Evolutionary conservation across 2,797 vertebrate genomes (phyloP), one percentile per base, ranked within the genome.

Genomic region (Epinephelus awoara): DNA sequence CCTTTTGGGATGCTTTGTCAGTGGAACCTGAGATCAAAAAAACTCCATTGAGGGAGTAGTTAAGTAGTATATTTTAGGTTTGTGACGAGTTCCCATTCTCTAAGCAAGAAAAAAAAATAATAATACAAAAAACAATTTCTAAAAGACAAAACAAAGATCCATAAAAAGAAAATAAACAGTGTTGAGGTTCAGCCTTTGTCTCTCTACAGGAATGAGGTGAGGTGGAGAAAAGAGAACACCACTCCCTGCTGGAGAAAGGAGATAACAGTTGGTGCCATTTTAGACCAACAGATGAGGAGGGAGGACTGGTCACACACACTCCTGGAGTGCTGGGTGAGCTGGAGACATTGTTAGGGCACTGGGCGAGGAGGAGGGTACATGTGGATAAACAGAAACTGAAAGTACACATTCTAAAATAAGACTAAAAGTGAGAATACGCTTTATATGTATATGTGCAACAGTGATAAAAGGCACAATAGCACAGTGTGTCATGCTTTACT

Each of bases 21-120:
- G 94, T 94, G 94, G 92, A 96, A 96, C 95, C 95, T 96, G 95
- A 96, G 95, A 95, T 95, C 85, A 92, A 92, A 95, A 91, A 91
- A 92, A 94, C 93, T 94, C 94, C 94, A 85, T 83, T 88, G 51
- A 80, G 83, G 91, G 93, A 96, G 95, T 55, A 89, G 74, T 90
- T 93, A 87, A 90, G 90, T 93, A 91, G 86, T 91, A 87, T 92
- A 85, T 89, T 90, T 89, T 88, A 92, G 89, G 84, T 93, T 91
- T 92, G 83, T 93, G 89, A 94, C 70, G 68, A 90, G 82, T 89
- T 93, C 83, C 77, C 85, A 90, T 90, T 91, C 77, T 90, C 79
- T 87, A 91, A 87, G 75, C 84, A 91, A 91, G 87, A 92, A 86
- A 77, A 86, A 77, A 34, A 75, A 79, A 59, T 21, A 71, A 78